These are phyloP conservation scores for Ceratoteleas bidentatus DNA, from an alignment of 1,140 invertebrate genomes.

Conservation along the genomic window DNA sequence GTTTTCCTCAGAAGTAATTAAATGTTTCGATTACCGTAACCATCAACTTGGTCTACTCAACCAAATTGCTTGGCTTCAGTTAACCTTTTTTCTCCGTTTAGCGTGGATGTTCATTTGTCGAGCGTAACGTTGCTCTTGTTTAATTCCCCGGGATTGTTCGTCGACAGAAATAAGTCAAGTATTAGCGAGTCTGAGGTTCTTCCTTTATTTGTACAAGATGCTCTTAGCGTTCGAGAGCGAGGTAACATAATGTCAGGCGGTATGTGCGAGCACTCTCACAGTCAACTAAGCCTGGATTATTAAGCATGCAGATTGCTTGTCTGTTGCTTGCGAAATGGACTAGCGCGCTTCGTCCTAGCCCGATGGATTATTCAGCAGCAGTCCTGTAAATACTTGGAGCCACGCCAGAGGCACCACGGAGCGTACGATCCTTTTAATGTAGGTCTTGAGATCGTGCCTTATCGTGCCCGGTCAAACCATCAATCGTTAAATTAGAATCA, in stretches of 20 bases:
- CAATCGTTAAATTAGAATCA: constrained; percentile 42
- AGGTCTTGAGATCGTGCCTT: constrained; percentile 46
- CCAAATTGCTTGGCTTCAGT: too few species aligned
- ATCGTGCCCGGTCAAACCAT: constrained; percentile 18
- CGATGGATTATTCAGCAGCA: constrained; percentile 70
- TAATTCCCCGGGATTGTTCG: too few species aligned
- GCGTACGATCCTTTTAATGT: constrained; percentile 47
- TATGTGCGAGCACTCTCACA: too few species aligned
- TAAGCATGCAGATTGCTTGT: too few species aligned
- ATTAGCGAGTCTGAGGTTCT: constrained; percentile 29
- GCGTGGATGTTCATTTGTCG: constrained; percentile 3
- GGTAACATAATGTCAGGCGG: too few species aligned
- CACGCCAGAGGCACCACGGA: constrained; percentile 50
- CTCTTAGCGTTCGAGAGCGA: too few species aligned
- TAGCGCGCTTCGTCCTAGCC: constrained; percentile 49
- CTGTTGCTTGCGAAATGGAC: too few species aligned
- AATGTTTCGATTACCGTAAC: too few species aligned
- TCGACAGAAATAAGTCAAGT: not conserved
- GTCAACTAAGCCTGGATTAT: too few species aligned
- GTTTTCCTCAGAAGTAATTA: too few species aligned
- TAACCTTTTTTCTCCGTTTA: constrained; percentile 14
- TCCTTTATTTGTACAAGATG: constrained; percentile 50
- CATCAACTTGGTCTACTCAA: too few species aligned
- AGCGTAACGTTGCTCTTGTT: not conserved
- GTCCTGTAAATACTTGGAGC: constrained; percentile 67